A percentile compares a stretch with the other conserved stretches of the same genome.
Evolutionary conservation across 2,113 vertebrate genomes (phyloP).

Genomic region (Geothlypis trichas): DNA sequence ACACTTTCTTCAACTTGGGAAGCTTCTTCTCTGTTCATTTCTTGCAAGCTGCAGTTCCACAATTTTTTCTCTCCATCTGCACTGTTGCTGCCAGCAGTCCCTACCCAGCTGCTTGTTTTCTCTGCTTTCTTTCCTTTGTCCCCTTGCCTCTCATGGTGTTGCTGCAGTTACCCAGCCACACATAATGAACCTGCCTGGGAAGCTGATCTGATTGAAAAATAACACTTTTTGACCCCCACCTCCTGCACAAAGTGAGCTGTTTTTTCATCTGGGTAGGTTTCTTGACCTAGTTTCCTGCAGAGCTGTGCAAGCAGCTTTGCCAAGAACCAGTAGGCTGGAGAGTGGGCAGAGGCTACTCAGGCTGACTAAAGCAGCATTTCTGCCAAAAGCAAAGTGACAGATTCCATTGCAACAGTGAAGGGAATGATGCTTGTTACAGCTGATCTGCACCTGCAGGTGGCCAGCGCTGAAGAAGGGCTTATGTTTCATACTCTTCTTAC

Average conservation of each 20-base stretch:
- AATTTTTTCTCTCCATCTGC: neutral
- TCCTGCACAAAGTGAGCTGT: neutral
- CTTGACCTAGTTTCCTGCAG: slow-evolving; percentile 61
- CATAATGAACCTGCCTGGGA: neutral
- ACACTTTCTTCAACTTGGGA: neutral
- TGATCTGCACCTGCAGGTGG: neutral
- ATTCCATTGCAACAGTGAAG: neutral
- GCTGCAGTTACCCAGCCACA: neutral
- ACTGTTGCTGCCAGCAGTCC: neutral
- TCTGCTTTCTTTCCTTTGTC: neutral
- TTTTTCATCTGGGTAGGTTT: slow-evolving; percentile 27
- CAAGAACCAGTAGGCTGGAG: slow-evolving; percentile 22
- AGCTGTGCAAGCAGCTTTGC: slow-evolving; percentile 11
- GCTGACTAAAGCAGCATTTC: neutral
- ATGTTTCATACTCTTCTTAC: neutral
- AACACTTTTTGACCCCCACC: neutral
- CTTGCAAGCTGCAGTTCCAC: neutral
- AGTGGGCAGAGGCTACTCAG: neutral
- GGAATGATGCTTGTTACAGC: neutral
- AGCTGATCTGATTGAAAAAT: neutral
- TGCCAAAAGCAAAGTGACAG: neutral
- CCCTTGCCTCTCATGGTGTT: neutral
- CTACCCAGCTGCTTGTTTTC: neutral
- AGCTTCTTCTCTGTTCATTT: neutral
- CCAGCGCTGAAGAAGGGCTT: neutral